Base-by-base conservation (phyloP, 2,888 invertebrate genomes). In the Bursaphelenchus okinawaensis region DNA sequence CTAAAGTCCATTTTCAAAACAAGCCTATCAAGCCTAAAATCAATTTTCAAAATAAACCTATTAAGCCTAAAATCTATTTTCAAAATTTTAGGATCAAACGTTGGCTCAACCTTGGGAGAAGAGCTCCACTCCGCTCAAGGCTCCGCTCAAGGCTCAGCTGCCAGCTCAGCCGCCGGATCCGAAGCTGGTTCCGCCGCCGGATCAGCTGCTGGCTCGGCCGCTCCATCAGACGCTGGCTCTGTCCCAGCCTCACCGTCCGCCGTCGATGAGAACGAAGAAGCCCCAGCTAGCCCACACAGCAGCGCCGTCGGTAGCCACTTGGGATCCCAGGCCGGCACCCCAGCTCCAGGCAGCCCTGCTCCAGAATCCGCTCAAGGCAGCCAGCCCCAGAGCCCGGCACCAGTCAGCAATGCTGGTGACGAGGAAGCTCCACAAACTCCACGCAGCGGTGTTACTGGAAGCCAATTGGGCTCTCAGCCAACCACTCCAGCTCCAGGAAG, bases 401-500 rank as follows among this genome's bases (percentile, higher is more conserved):
- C 62, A 16, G 20, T 20, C 12, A 58, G 23, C 20, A 50, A 60
- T 19, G 63, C 24, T 22, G 57, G 23, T 27, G 60, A 68, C 12
- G 67, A 58, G 12, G 52, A 26, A 16, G 62, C 22, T 28, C 65
- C 65, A 31, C 71, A 56, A 62, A 71, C 68, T 54, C 67, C 68
- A 16, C 12, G 24, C 28, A 52, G 40, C 40, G 40, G 40, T 16
- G 40, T 40, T 1, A 40, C 67, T 67, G 54, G 19, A 22, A 62
- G 62, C 8, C 60, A 62, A 26, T 59, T 28, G 12, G 65, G 24
- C n/a, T 27, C 26, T 50, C 66, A 66, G 40, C 67, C 66, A 12
- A 22, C 12, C 52, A 66, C 66, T 20, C 67, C 67, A 12, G 31
- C 22, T n/a, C 28, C 65, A 6, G 59, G 22, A 52, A 52, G 65